phyloP scores from a whole-genome alignment of 2,888 invertebrate genomes.

The Euclidia mi region DNA sequence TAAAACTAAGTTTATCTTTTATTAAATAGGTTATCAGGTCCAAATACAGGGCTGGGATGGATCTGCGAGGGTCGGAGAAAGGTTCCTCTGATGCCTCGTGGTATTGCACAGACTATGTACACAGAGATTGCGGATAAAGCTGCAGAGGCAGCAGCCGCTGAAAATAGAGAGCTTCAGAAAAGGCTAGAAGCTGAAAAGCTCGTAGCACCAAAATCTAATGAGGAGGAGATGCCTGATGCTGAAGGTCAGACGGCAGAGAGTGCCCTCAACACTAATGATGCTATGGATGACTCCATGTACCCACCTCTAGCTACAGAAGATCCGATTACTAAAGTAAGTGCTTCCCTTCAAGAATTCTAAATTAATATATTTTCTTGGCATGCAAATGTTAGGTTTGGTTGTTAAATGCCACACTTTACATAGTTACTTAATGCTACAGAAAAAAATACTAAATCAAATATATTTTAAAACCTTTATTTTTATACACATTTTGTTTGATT shows the following conservation, averaged over 20 bases:
- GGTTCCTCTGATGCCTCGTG: constrained; percentile 95
- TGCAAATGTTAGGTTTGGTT: too few relatives aligned
- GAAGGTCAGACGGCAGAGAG: constrained; percentile 76
- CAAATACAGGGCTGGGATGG: constrained; percentile 94
- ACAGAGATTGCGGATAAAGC: constrained; percentile 95
- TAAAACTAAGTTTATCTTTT: constrained; percentile 3
- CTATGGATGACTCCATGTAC: constrained; percentile 72
- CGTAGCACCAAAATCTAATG: constrained; percentile 73
- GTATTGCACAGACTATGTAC: constrained; percentile 96
- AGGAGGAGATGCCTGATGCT: constrained; percentile 72
- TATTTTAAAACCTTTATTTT: too few relatives aligned
- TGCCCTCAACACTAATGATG: constrained; percentile 67
- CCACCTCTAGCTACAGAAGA: constrained; percentile 86
- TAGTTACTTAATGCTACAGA: too few relatives aligned
- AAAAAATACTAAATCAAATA: too few relatives aligned
- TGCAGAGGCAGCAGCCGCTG: constrained; percentile 85
- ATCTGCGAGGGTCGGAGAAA: constrained; percentile 95
- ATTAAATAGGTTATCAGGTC: constrained; percentile 90
- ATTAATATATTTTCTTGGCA: background rate
- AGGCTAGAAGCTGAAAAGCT: constrained; percentile 79
- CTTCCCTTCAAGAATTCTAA: background rate
- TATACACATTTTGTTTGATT: too few relatives aligned
- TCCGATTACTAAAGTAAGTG: constrained; percentile 77
- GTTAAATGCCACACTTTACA: too few relatives aligned
- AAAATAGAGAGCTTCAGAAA: constrained; percentile 79